Conservation (phyloP, 2,113 vertebrate species). For the Antechinus flavipes region DNA sequence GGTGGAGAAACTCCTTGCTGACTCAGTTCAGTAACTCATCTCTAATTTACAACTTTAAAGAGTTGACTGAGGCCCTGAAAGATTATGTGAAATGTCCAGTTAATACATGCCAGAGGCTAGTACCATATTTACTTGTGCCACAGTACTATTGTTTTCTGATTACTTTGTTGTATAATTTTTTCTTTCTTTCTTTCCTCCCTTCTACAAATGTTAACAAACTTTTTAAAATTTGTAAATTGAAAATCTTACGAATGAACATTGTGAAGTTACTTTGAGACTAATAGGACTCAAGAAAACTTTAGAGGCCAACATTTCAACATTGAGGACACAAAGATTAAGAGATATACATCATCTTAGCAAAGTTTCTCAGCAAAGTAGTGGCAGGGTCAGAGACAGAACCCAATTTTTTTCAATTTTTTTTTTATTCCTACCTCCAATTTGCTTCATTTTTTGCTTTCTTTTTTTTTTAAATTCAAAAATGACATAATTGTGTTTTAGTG, state of each 20-base stretch:
- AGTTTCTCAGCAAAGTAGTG: neutral
- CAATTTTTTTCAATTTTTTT: neutral
- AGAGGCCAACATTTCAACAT: neutral
- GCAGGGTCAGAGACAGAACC: neutral
- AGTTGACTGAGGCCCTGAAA: neutral
- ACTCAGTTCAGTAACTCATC: neutral
- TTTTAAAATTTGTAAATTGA: neutral
- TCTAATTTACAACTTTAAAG: neutral
- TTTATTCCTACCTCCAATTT: neutral
- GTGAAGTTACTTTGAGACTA: neutral
- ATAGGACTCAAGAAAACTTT: neutral
- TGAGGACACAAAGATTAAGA: constrained; percentile 26
- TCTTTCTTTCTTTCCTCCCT: neutral
- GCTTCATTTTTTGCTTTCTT: neutral
- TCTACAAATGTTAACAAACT: neutral
- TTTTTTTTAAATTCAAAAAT: neutral
- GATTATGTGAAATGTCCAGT: neutral
- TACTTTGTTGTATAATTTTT: neutral
- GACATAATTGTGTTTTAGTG: neutral
- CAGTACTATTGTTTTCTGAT: neutral
- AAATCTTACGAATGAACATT: neutral
- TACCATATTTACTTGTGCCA: neutral
- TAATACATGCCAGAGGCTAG: neutral
- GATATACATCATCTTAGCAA: neutral
- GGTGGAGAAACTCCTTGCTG: neutral